Conservation (phyloP, 2,113 vertebrate species). For the Ophiodon elongatus region DNA sequence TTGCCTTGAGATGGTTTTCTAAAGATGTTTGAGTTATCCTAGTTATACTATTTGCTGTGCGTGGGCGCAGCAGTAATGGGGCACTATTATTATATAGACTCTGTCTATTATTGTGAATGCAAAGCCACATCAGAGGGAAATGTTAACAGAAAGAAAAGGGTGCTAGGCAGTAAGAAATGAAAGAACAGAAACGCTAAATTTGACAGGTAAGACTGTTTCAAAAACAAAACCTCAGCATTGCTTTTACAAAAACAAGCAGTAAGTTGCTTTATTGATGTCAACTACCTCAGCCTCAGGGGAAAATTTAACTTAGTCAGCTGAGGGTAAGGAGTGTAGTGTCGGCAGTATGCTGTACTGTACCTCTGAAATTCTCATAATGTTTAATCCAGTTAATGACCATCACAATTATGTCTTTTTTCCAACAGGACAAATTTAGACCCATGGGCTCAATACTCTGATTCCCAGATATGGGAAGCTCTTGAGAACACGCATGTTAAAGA, state of each 20-base stretch:
- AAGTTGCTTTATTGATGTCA: not conserved
- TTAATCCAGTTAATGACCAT: slow-evolving; percentile 1
- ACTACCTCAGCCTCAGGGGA: not conserved
- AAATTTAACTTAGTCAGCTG: not conserved
- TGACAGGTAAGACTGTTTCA: not conserved
- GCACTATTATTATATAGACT: not conserved
- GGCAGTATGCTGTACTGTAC: not conserved
- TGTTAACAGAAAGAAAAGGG: slow-evolving; percentile 28
- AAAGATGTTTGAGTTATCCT: not conserved
- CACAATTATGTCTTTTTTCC: slow-evolving; percentile 14
- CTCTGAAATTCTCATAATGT: slow-evolving; percentile 7
- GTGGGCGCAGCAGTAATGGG: not conserved
- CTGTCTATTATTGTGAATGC: not conserved
- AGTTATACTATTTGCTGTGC: not conserved
- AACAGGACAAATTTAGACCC: slow-evolving; percentile 86
- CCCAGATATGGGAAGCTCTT: slow-evolving; percentile 85
- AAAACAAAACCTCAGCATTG: slow-evolving; percentile 16
- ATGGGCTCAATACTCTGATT: slow-evolving; percentile 83
- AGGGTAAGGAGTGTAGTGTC: not conserved
- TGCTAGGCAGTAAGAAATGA: not conserved
- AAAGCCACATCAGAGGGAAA: slow-evolving; percentile 1
- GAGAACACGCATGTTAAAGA: slow-evolving; percentile 86
- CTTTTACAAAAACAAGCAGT: slow-evolving; percentile 10
- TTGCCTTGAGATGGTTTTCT: not conserved
- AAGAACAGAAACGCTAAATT: not conserved